A percentile compares a stretch with the other conserved stretches of the same genome.
phyloP scores from a whole-genome alignment of 2,888 invertebrate genomes.

The Aphodius granarius region DNA sequence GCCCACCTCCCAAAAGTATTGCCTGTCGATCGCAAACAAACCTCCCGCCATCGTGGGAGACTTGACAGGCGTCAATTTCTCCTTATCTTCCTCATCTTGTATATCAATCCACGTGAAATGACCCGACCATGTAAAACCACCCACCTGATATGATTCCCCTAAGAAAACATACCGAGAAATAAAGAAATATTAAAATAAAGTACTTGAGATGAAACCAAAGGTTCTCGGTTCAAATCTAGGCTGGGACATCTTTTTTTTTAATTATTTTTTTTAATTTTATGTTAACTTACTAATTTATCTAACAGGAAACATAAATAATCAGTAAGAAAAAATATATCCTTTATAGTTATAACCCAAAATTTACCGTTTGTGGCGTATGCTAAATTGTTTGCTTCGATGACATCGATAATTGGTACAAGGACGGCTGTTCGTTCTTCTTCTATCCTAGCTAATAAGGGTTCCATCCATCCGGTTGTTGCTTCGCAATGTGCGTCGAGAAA shows the following conservation, averaged over 20 bases:
- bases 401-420: conserved; percentile 93
- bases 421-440: conserved; percentile 79
- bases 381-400: conserved; percentile 80
- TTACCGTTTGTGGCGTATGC: conserved; percentile 69
- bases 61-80: conserved; percentile 68
- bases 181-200: not conserved
- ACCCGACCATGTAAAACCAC: conserved; percentile 85
- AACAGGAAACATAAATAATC: too few relatives aligned
- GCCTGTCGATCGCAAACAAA: conserved; percentile 87
- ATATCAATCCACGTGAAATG: conserved; percentile 93
- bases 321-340: too few relatives aligned
- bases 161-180: conserved; percentile 23
- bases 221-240: too few relatives aligned
- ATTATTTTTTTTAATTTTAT: not conserved
- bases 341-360: conserved; percentile 42
- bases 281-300: not conserved
- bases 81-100: conserved; percentile 64
- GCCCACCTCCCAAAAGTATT: conserved; percentile 93
- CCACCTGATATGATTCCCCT: conserved; percentile 64
- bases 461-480: conserved; percentile 78
- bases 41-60: conserved; percentile 99
- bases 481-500: conserved; percentile 95
- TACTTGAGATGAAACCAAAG: too few relatives aligned
- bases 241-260: too few relatives aligned
- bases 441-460: conserved; percentile 85